Evolutionary conservation across 2,113 vertebrate genomes (phyloP), one percentile per base, ranked within the genome.

Genomic region (Anser cygnoides): DNA sequence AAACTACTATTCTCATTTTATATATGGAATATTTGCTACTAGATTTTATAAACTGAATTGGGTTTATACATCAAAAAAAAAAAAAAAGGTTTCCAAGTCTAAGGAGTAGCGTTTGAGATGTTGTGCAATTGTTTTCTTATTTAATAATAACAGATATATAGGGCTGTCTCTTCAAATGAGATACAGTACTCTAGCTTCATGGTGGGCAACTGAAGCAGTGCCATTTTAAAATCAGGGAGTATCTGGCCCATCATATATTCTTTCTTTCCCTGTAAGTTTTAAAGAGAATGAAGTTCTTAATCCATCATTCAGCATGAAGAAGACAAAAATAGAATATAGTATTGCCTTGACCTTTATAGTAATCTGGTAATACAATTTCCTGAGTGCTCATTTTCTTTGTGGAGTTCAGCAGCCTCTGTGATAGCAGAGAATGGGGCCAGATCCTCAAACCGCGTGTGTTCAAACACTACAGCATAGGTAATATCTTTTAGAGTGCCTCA

Each of bases 331-430:
- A 13, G 55, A 72, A 90, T 86, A 39, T 23, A 73, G 12, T 55
- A 62, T 66, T 92, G 50, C 37, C 57, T 80, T 92, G 90, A 96
- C 84, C 71, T 91, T 96, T 92, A 77, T 23, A 89, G 15, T 33
- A 61, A 43, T 66, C 54, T 89, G 52, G 13, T 58, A 84, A 75
- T 72, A 68, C 14, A 84, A 75, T 82, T 95, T 93, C 58, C 84
- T 76, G 52, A 87, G 43, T n/a, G 21, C 29, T 65, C 41, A 4
- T 86, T 63, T 41, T 82, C 55, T 77, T 88, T 55, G 35, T 68
- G 71, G 35, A 52, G 50, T 76, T 84, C 74, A 77, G 55, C 43
- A 78, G 12, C 39, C 7, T 76, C 29, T 20, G 29, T 17, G 13
- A 26, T 43, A 82, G 50, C 55, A 96, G 39, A 87, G 59, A 83